Conservation (phyloP, 2,113 vertebrate genomes). For the Etheostoma spectabile region DNA sequence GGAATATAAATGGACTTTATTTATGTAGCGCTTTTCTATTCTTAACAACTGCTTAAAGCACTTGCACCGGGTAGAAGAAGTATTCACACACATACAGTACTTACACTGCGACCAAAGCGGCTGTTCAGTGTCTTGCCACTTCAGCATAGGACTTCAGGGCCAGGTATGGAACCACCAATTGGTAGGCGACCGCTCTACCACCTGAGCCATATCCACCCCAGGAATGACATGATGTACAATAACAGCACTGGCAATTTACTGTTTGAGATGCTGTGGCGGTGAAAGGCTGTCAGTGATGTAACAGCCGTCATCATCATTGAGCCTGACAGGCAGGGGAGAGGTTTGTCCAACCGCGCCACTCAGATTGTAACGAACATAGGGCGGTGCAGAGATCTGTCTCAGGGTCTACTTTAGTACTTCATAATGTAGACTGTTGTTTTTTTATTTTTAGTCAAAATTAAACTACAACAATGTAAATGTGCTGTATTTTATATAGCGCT, state of each 20-base stretch:
- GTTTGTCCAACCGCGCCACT: not conserved
- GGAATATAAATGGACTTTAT: not conserved
- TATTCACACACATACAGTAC: no score
- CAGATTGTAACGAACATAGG: not conserved
- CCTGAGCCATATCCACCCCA: no score
- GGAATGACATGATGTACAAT: not conserved
- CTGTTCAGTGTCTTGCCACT: no score
- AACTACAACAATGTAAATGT: no score
- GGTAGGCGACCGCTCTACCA: no score
- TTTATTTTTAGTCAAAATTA: not conserved
- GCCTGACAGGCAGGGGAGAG: not conserved
- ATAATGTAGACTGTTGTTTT: not conserved
- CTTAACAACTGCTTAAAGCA: no score
- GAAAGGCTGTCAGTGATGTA: not conserved
- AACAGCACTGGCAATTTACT: not conserved
- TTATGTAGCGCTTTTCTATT: no score
- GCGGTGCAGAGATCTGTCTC: not conserved
- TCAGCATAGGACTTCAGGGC: no score
- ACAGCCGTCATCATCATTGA: constrained; percentile 11
- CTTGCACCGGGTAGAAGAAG: no score
- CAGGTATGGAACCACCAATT: no score
- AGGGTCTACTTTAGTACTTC: not conserved
- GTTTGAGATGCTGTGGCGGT: not conserved
- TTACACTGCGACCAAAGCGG: no score
- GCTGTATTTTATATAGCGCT: no score